Base-by-base conservation (phyloP, 2,797 vertebrate genomes). In the Alca torda region DNA sequence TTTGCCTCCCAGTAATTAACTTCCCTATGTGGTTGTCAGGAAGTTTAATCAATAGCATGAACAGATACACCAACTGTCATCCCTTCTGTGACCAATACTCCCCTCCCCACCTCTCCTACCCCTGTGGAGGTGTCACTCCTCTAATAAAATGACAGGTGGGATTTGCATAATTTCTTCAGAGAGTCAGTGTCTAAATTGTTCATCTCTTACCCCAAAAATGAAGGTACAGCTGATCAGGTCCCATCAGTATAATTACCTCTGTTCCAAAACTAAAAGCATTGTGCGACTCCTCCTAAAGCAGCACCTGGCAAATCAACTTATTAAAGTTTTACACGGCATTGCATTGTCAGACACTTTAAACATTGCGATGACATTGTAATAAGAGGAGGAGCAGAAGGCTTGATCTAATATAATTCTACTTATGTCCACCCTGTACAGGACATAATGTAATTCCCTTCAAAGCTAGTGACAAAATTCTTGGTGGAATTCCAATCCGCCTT, bases 221-320 rank as follows among this genome's bases (percentile, higher is more conserved):
- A 93, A 93, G 89, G 92, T 43, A 43, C 54, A 89, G 73, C 89
- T 59, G 65, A 89, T 96, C 87, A 96, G 80, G 85, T 84, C 78
- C 87, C 20, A 21, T 75, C 82, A 89, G 87, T 84, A 43, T 91
- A 93, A 97, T 93, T 90, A 86, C 80, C 88, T 96, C 86, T 78
- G 91, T 90, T 97, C 95, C 93, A 56, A 82, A 96, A 91, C 94
- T 96, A 97, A 98, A 96, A 96, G 91, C 93, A 95, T 98, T 96
- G 95, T 15, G 18, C 50, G 35, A 56, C 92, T 97, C 96, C 97
- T 95, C 97, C 97, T 96, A 96, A 88, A 83, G 39, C 83, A 68
- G 87, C 97, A 98, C 96, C 97, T 98, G 98, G 97, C 93, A 95
- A 97, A 98, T 95, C 94, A 90, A 86, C 92, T 98, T 95, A 97